Conservation (phyloP, 2,888 invertebrate species). For the Hipparchia sbordonii region DNA sequence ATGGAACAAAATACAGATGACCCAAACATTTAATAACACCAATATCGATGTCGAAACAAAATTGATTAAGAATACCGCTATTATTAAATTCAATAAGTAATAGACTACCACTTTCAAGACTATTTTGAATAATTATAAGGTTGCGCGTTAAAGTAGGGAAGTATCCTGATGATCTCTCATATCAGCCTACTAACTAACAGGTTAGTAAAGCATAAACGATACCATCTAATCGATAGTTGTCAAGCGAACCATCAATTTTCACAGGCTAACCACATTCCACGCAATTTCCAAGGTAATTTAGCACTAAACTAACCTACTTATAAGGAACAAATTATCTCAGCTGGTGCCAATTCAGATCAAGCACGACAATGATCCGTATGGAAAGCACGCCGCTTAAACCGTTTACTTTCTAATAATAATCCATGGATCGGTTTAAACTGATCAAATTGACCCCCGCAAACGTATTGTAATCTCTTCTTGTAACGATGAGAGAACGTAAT, state of each 20-base stretch:
- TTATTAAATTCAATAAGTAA: background rate
- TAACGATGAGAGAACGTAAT: slow-evolving; percentile 53
- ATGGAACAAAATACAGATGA: too few relatives aligned
- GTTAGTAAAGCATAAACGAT: slow-evolving; percentile 26
- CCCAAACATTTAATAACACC: background rate
- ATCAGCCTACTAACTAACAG: slow-evolving; percentile 23
- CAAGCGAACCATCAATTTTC: slow-evolving; percentile 37
- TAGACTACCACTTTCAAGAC: slow-evolving; percentile 1
- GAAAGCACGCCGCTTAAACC: slow-evolving; percentile 50
- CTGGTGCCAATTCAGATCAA: slow-evolving; percentile 42
- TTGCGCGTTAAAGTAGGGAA: slow-evolving; percentile 5
- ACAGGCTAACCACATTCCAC: slow-evolving; percentile 38
- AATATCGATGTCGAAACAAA: too few relatives aligned
- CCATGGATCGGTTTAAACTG: slow-evolving; percentile 50
- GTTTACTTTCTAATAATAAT: slow-evolving; percentile 61
- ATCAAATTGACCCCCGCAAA: slow-evolving; percentile 53
- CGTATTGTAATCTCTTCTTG: slow-evolving; percentile 50
- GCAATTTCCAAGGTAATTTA: slow-evolving; percentile 39
- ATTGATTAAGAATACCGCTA: too few relatives aligned
- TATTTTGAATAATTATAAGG: background rate
- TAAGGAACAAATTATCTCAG: slow-evolving; percentile 38
- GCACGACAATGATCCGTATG: slow-evolving; percentile 47
- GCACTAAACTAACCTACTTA: slow-evolving; percentile 38
- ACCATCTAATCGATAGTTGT: slow-evolving; percentile 33
- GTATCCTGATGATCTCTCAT: background rate